phyloP scores from a whole-genome alignment of 2,888 invertebrate species.

The Ptilodon capucinus region DNA sequence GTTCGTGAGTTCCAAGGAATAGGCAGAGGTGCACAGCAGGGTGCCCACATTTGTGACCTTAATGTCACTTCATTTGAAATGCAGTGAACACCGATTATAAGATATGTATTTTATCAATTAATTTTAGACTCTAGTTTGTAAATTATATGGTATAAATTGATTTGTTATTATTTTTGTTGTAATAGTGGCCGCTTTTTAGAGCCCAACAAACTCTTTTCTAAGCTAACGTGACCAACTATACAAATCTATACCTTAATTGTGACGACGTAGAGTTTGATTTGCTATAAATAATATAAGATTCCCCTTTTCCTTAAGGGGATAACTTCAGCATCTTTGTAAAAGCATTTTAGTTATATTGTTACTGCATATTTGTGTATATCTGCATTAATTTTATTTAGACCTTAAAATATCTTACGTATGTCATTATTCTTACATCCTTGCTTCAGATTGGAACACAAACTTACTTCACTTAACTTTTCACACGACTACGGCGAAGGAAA shows the following conservation, averaged over 20 bases:
- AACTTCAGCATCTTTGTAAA: conserved; percentile 6
- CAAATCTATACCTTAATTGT: conserved; percentile 41
- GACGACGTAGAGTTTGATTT: conserved; percentile 33
- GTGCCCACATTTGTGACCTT: too few species aligned
- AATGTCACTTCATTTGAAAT: too few species aligned
- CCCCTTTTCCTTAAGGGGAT: conserved; percentile 31
- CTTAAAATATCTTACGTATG: too few species aligned
- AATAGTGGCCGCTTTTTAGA: conserved; percentile 9
- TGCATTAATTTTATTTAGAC: neutral
- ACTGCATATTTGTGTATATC: neutral
- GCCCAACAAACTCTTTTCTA: conserved; percentile 26
- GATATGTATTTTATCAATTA: neutral
- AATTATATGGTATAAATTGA: neutral
- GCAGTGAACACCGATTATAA: too few species aligned
- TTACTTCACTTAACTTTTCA: too few species aligned
- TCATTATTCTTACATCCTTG: too few species aligned
- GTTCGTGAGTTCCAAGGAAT: too few species aligned
- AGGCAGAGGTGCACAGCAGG: too few species aligned
- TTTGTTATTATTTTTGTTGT: neutral
- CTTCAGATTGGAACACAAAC: too few species aligned
- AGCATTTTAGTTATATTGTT: conserved; percentile 22
- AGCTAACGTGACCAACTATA: conserved; percentile 19
- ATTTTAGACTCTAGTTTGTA: neutral
- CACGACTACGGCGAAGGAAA: too few species aligned
- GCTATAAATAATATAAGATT: conserved; percentile 32